Conservation (phyloP, 1,140 invertebrate species). For the Oppia nitens region DNA sequence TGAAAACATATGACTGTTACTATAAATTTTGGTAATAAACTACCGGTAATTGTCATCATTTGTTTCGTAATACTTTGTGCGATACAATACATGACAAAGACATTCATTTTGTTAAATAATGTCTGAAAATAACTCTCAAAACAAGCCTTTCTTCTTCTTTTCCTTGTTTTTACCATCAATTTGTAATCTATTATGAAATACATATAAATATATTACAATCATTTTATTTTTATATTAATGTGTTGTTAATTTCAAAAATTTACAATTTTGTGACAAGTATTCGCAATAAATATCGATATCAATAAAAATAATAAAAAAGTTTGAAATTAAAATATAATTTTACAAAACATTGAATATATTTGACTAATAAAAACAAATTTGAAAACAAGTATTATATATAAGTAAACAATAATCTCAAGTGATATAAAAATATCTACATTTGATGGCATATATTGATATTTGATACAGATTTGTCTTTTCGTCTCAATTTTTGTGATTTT, state of each 20-base stretch:
- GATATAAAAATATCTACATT: too few species aligned
- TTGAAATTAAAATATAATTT: background rate
- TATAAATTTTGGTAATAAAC: too few species aligned
- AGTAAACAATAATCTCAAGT: too few species aligned
- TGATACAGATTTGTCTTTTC: background rate
- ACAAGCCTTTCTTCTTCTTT: constrained; percentile 13
- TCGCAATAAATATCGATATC: background rate
- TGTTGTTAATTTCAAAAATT: background rate
- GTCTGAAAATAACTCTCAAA: background rate
- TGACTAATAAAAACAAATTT: background rate
- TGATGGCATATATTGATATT: background rate
- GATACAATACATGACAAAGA: background rate
- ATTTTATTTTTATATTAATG: background rate
- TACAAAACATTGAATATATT: background rate
- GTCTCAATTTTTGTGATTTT: too few species aligned
- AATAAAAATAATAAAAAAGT: background rate
- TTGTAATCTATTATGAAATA: background rate
- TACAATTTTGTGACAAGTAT: background rate
- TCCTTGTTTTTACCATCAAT: constrained; percentile 11
- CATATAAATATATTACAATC: background rate
- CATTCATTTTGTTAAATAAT: background rate
- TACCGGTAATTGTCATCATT: too few species aligned
- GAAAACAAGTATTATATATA: background rate
- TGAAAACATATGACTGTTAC: too few species aligned
- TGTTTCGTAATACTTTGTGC: too few species aligned